A percentile compares a stretch with the other conserved stretches of the same genome.
Evolutionary conservation across 2,113 vertebrate species (phyloP).

Genomic region (Ceyx margarethae): DNA sequence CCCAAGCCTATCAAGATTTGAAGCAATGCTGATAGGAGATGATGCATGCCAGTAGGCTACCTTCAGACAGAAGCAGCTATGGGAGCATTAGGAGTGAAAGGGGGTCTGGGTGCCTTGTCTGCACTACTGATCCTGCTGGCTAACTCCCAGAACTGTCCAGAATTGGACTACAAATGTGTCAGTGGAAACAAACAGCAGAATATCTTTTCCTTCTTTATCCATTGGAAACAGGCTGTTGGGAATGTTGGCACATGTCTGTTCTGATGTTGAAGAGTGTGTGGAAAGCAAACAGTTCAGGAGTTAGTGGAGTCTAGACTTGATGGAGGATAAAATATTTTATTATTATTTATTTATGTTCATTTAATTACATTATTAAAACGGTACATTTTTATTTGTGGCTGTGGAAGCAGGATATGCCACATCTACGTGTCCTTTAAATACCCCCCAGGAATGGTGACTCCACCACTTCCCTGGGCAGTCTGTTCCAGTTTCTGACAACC

Average conservation of each 20-base stretch:
- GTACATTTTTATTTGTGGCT: not conserved
- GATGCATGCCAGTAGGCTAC: not conserved
- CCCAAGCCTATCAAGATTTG: not conserved
- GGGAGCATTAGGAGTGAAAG: not conserved
- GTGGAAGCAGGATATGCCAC: not conserved
- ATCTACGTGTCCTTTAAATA: not conserved
- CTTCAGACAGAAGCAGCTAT: not conserved
- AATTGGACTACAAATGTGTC: not conserved
- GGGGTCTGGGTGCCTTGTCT: not conserved
- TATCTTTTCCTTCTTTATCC: not conserved
- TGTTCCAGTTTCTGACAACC: not conserved
- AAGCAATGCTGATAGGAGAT: not conserved
- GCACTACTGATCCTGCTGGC: not conserved
- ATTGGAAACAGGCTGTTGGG: not conserved
- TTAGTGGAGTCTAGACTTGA: not conserved
- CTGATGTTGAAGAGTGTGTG: not conserved
- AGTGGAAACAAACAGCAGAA: not conserved
- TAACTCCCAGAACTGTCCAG: not conserved
- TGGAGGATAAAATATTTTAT: not conserved
- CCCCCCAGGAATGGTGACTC: not conserved
- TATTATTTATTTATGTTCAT: not conserved
- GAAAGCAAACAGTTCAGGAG: not conserved
- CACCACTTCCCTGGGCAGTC: not conserved
- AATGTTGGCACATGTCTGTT: not conserved
- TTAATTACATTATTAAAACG: not conserved